Evolutionary conservation across 2,797 vertebrate genomes (phyloP).

Genomic region (Cephalopachus bancanus): DNA sequence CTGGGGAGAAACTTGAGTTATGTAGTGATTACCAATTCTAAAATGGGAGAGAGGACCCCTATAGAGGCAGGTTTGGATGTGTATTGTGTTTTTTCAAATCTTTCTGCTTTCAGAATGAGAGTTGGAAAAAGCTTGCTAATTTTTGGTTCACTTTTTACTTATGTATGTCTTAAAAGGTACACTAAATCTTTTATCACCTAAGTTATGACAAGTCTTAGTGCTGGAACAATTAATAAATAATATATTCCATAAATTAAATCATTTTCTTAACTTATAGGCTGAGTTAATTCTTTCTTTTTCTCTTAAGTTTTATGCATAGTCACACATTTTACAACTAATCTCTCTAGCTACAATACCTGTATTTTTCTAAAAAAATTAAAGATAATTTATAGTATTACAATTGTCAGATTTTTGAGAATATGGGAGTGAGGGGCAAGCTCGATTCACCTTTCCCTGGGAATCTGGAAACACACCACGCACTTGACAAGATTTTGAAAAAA

Average conservation of each 20-base stretch:
- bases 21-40: not conserved
- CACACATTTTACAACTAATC: not conserved
- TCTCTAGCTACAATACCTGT: not conserved
- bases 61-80: constrained; percentile 24
- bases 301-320: not conserved
- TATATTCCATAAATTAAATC: constrained; percentile 53
- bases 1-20: constrained; percentile 42
- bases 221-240: constrained; percentile 53
- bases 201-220: constrained; percentile 40
- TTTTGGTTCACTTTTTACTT: constrained; percentile 57
- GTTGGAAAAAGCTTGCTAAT: constrained; percentile 42
- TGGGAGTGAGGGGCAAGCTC: not conserved
- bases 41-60: not conserved
- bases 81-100: constrained; percentile 18
- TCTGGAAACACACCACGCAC: constrained; percentile 19
- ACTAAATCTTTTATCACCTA: constrained; percentile 55
- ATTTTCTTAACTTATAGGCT: not conserved
- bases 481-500: constrained; percentile 68
- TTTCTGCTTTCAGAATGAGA: constrained; percentile 41
- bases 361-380: constrained; percentile 42
- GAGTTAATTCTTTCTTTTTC: constrained; percentile 41
- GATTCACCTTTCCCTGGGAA: constrained; percentile 46
- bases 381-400: constrained; percentile 10
- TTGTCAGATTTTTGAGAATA: not conserved
- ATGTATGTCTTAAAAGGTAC: constrained; percentile 62